Conservation (phyloP, 37 sponge, comb jelly and placozoan genomes). For the Mnemiopsis leidyi region DNA sequence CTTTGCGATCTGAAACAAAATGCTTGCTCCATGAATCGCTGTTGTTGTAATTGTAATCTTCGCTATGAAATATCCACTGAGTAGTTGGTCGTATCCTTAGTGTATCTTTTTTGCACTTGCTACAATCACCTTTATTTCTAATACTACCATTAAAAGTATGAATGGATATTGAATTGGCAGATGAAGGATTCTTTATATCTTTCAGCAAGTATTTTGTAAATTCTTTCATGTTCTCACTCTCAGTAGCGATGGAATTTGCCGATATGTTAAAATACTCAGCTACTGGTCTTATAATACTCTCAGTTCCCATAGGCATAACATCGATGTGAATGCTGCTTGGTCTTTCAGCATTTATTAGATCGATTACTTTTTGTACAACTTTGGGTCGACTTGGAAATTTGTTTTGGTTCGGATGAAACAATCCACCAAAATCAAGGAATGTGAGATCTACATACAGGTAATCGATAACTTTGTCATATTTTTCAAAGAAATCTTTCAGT, state of each 20-base stretch:
- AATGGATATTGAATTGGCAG: too few species aligned
- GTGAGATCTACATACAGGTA: neutral
- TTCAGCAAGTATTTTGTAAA: too few species aligned
- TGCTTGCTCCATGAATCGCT: neutral
- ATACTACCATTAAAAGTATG: too few species aligned
- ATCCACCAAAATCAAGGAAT: neutral
- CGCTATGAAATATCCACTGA: neutral
- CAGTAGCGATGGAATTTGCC: too few species aligned
- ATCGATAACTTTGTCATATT: neutral
- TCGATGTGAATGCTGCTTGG: neutral
- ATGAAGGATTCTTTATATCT: too few species aligned
- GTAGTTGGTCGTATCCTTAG: neutral
- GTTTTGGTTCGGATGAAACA: neutral
- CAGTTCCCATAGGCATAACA: neutral
- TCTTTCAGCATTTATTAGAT: neutral
- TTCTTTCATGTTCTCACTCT: too few species aligned
- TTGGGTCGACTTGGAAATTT: neutral
- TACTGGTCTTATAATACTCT: neutral
- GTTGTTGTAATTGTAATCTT: neutral
- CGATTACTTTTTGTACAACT: neutral
- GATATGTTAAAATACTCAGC: neutral
- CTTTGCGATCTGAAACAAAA: neutral
- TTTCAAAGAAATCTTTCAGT: too few species aligned
- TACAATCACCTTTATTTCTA: too few species aligned
- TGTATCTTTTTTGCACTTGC: neutral